A percentile compares a stretch with the other conserved stretches of the same genome.
Conservation (phyloP, 2,797 vertebrate genomes). For the Anguilla pacifica region DNA sequence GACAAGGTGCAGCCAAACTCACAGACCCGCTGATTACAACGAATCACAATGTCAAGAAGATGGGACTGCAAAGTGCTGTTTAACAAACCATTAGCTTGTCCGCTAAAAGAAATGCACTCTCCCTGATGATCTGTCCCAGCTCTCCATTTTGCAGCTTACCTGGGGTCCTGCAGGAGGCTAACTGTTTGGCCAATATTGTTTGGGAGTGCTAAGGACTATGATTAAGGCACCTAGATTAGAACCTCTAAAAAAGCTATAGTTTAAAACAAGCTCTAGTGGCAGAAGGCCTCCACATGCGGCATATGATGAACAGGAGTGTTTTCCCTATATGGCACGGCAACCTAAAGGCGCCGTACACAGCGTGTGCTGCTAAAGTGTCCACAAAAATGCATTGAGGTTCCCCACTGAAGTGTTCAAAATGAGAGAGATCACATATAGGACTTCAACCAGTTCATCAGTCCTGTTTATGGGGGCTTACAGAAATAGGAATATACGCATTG, state of each 20-base stretch:
- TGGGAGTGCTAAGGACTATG: constrained; percentile 65
- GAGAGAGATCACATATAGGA: constrained; percentile 50
- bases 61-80: constrained; percentile 50
- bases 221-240: constrained; percentile 66
- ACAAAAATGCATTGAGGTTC: constrained; percentile 52
- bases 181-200: constrained; percentile 37
- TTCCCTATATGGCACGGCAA: constrained; percentile 50
- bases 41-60: constrained; percentile 53
- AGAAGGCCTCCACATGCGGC: constrained; percentile 33
- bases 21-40: constrained; percentile 54
- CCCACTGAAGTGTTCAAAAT: constrained; percentile 56
- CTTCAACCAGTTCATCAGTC: constrained; percentile 60
- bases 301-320: constrained; percentile 56
- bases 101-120: constrained; percentile 54
- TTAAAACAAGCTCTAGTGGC: constrained; percentile 50
- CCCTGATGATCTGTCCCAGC: constrained; percentile 27
- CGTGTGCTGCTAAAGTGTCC: constrained; percentile 49
- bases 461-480: constrained; percentile 49
- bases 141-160: constrained; percentile 31
- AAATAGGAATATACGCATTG: constrained; percentile 55
- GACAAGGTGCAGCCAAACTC: constrained; percentile 41
- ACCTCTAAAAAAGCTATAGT: constrained; percentile 55
- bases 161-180: constrained; percentile 36
- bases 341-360: constrained; percentile 53
- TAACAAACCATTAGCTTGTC: constrained; percentile 64